Conservation (phyloP, 23 tunicate genomes). For the Trididemnum miniatum region DNA sequence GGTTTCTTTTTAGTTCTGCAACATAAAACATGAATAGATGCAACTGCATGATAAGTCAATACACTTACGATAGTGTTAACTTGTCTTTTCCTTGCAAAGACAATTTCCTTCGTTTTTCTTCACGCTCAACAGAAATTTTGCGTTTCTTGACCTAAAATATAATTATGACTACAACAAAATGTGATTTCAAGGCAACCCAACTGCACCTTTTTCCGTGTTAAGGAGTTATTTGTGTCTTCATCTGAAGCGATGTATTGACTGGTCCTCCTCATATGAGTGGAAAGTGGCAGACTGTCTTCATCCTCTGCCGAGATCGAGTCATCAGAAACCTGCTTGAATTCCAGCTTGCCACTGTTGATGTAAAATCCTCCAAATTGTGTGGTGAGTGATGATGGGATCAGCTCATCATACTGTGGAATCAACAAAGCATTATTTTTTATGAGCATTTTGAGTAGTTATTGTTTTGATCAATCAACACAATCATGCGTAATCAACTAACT, state of each 20-base stretch:
- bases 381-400: slow-evolving; percentile 76
- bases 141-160: slow-evolving; percentile 40
- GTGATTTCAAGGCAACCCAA: too few species aligned
- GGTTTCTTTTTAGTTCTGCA: slow-evolving; percentile 67
- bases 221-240: neutral
- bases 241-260: slow-evolving; percentile 18
- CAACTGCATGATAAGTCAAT: neutral
- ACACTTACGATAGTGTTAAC: slow-evolving; percentile 51
- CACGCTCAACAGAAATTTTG: slow-evolving; percentile 47
- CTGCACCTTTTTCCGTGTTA: neutral
- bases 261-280: slow-evolving; percentile 57
- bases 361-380: slow-evolving; percentile 95
- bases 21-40: neutral
- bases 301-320: slow-evolving; percentile 53
- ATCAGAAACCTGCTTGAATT: slow-evolving; percentile 81
- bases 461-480: too few species aligned
- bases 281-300: slow-evolving; percentile 72
- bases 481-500: too few species aligned
- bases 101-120: slow-evolving; percentile 66
- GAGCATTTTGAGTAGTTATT: too few species aligned
- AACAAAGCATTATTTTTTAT: too few species aligned
- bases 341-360: slow-evolving; percentile 82
- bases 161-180: too few species aligned
- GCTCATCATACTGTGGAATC: slow-evolving; percentile 91
- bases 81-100: slow-evolving; percentile 84